Evolutionary conservation across 1,140 invertebrate genomes (phyloP).

Genomic region (Macrocentrus cingulum): DNA sequence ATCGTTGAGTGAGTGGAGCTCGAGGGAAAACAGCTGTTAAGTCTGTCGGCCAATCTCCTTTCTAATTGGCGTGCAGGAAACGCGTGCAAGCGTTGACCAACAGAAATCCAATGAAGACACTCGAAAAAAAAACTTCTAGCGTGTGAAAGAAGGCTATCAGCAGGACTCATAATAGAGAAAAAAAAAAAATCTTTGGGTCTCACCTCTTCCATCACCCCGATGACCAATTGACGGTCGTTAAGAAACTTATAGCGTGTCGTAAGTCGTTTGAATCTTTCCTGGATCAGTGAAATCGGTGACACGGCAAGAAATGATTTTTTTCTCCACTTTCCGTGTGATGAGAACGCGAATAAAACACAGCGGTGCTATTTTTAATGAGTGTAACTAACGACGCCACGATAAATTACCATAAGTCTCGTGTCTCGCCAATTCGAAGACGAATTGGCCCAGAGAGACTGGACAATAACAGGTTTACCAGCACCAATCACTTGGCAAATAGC

Average conservation of each 20-base stretch:
- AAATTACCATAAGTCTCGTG: constrained; percentile 9
- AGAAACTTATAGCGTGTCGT: constrained; percentile 5
- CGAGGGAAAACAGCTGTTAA: background rate
- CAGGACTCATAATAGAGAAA: no score
- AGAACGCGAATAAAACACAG: no score
- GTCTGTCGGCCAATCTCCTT: constrained; percentile 6
- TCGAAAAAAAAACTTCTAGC: no score
- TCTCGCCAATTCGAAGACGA: background rate
- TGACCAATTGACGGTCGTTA: constrained; percentile 1
- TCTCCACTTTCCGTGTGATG: no score
- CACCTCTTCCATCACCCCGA: background rate
- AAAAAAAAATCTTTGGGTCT: background rate
- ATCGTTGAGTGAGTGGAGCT: background rate
- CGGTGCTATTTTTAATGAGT: no score
- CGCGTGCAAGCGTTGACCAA: background rate
- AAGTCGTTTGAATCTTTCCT: background rate
- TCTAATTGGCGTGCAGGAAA: constrained; percentile 23
- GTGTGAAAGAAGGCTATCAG: background rate
- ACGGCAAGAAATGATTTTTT: no score
- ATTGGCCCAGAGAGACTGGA: background rate
- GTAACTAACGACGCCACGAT: no score
- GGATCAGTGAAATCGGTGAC: background rate
- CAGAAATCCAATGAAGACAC: no score
- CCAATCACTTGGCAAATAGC: background rate
- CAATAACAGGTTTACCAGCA: background rate